Conservation (phyloP, 2,888 invertebrate species). For the Apamea crenata region DNA sequence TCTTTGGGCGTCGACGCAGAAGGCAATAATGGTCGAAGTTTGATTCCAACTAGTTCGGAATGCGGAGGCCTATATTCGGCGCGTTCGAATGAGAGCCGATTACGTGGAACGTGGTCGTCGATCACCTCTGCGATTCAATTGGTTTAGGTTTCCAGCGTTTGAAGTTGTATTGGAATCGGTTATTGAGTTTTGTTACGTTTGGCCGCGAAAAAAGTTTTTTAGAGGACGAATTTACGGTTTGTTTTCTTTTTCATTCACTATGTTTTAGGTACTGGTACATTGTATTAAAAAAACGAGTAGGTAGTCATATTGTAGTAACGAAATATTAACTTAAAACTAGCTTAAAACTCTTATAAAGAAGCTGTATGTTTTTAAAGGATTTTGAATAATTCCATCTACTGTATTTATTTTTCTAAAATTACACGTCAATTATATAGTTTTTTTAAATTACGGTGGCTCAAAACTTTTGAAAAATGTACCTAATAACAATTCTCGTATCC, state of each 20-base stretch:
- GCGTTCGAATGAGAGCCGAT: slow-evolving; percentile 62
- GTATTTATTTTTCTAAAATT: neutral
- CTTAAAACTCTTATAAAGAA: neutral
- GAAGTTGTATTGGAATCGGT: slow-evolving; percentile 57
- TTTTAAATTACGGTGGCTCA: no score
- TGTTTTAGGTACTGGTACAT: neutral
- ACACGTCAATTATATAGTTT: neutral
- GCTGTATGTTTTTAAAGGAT: neutral
- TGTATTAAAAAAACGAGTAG: neutral
- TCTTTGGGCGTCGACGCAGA: slow-evolving; percentile 81
- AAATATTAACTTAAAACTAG: neutral
- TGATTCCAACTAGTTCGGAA: slow-evolving; percentile 71
- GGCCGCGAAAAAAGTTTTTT: slow-evolving; percentile 18
- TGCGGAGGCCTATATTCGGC: slow-evolving; percentile 64
- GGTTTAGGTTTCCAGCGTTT: slow-evolving; percentile 58
- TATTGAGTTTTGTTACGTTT: slow-evolving; percentile 56
- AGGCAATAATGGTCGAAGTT: slow-evolving; percentile 82
- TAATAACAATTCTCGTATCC: neutral
- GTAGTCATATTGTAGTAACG: neutral
- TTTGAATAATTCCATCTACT: no score
- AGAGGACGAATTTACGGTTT: slow-evolving; percentile 8
- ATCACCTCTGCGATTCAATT: slow-evolving; percentile 61
- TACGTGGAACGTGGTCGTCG: slow-evolving; percentile 61
- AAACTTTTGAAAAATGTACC: neutral
- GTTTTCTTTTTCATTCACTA: slow-evolving; percentile 2